These are phyloP conservation scores for Camponotus vicinus DNA, from an alignment of 1,140 invertebrate species.

Conservation along the genomic window DNA sequence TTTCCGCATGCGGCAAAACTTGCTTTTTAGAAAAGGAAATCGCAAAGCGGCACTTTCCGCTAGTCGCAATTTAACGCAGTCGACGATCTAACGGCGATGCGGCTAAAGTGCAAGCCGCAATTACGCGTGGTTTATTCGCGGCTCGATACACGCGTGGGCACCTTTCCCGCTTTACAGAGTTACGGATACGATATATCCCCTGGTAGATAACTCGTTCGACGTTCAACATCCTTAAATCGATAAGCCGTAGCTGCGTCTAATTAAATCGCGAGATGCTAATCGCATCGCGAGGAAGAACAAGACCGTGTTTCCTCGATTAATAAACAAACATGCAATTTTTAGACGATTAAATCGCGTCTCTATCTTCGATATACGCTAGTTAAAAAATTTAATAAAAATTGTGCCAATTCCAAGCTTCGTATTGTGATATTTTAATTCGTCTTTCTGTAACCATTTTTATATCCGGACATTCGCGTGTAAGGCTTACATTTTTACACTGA, in stretches of 20 bases:
- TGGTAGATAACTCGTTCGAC: slow-evolving; percentile 2
- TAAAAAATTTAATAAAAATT: no score
- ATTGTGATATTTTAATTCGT: no score
- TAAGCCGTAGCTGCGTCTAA: slow-evolving; percentile 38
- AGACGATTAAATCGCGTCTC: neutral
- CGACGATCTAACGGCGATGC: slow-evolving; percentile 49
- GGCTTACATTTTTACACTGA: no score
- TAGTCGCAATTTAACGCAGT: slow-evolving; percentile 37
- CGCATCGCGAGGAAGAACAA: slow-evolving; percentile 13
- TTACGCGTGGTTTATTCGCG: slow-evolving; percentile 51
- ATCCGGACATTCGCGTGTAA: no score
- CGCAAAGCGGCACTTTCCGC: slow-evolving; percentile 38
- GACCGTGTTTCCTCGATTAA: slow-evolving; percentile 60
- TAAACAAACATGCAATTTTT: neutral
- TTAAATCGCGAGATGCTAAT: slow-evolving; percentile 68
- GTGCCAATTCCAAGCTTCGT: no score
- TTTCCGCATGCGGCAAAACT: slow-evolving; percentile 16
- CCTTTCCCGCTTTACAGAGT: slow-evolving; percentile 9
- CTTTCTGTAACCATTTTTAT: no score
- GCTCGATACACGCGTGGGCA: neutral
- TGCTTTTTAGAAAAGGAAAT: slow-evolving; percentile 29
- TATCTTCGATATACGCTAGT: no score
- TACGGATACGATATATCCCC: neutral
- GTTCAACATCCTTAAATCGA: slow-evolving; percentile 27
- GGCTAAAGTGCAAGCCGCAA: slow-evolving; percentile 44